phyloP scores from a whole-genome alignment of 2,888 invertebrate species.

The Chalcis sispes region DNA sequence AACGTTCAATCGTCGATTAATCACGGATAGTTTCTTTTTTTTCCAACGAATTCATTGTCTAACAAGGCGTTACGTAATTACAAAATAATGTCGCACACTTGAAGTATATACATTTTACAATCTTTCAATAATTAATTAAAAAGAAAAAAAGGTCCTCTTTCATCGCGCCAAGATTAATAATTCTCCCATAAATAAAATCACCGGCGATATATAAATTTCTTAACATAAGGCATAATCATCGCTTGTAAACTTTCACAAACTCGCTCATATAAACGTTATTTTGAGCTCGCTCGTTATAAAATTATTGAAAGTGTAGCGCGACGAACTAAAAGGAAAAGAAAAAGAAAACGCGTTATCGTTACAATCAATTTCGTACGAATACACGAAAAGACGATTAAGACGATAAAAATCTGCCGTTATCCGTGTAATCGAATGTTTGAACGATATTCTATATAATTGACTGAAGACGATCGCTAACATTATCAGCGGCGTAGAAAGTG shows the following conservation, averaged over 20 bases:
- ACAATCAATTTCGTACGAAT: conserved; percentile 11
- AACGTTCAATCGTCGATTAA: too few species aligned
- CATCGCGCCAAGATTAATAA: conserved; percentile 42
- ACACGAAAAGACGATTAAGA: neutral
- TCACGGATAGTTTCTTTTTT: too few species aligned
- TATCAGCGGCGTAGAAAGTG: conserved; percentile 13
- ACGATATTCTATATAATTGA: conserved; percentile 18
- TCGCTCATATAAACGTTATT: neutral
- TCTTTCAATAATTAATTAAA: conserved; percentile 51
- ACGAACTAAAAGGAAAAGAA: neutral
- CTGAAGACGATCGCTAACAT: conserved; percentile 25
- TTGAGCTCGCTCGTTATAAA: conserved; percentile 33
- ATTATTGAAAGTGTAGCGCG: conserved; percentile 35
- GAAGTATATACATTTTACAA: conserved; percentile 20
- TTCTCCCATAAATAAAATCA: conserved; percentile 44
- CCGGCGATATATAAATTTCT: conserved; percentile 41
- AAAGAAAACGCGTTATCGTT: conserved; percentile 24
- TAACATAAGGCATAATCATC: conserved; percentile 34
- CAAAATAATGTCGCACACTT: too few species aligned
- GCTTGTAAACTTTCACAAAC: conserved; percentile 8
- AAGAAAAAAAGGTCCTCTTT: conserved; percentile 40
- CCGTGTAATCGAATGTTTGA: conserved; percentile 15
- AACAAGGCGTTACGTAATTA: too few species aligned
- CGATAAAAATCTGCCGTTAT: neutral
- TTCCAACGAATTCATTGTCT: too few species aligned